Conservation (phyloP, 2,797 vertebrate genomes). For the Kryptolebias ocellatus region DNA sequence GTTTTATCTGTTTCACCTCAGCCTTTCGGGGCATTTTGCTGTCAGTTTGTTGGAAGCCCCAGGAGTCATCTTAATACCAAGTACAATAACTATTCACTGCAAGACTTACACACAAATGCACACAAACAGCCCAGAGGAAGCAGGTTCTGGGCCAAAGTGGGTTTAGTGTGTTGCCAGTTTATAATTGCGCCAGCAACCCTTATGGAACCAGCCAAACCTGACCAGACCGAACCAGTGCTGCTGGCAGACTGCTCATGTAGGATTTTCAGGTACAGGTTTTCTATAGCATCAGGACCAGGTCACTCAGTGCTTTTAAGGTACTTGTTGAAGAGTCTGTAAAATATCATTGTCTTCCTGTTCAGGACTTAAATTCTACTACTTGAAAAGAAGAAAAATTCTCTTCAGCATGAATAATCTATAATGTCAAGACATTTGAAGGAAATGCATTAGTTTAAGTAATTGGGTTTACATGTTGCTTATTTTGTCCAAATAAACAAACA, state of each 20-base stretch:
- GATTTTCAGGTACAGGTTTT: slow-evolving; percentile 20
- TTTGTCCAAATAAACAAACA: not conserved
- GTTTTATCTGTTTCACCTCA: slow-evolving; percentile 55
- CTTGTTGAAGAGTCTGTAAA: too few relatives aligned
- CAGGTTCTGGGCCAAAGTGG: slow-evolving; percentile 40
- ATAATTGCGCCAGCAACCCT: slow-evolving; percentile 42
- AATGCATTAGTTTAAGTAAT: too few relatives aligned
- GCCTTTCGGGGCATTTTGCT: slow-evolving; percentile 50
- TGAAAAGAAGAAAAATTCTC: too few relatives aligned
- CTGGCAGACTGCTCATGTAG: slow-evolving; percentile 24
- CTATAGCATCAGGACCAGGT: slow-evolving; percentile 22
- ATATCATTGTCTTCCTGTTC: too few relatives aligned
- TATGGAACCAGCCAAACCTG: slow-evolving; percentile 53
- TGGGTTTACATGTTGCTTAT: too few relatives aligned
- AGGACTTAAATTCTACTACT: too few relatives aligned
- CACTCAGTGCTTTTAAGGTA: slow-evolving; percentile 6
- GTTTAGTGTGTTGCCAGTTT: slow-evolving; percentile 51
- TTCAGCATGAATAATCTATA: too few relatives aligned
- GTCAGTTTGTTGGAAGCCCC: slow-evolving; percentile 46
- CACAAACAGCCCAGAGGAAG: slow-evolving; percentile 37
- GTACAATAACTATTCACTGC: slow-evolving; percentile 39
- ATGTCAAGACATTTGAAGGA: too few relatives aligned
- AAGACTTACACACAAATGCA: slow-evolving; percentile 2
- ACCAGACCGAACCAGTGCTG: slow-evolving; percentile 55
- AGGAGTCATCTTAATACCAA: slow-evolving; percentile 55